Base-by-base conservation (phyloP, 1,140 invertebrate species). In the Pogonomyrmex barbatus region DNA sequence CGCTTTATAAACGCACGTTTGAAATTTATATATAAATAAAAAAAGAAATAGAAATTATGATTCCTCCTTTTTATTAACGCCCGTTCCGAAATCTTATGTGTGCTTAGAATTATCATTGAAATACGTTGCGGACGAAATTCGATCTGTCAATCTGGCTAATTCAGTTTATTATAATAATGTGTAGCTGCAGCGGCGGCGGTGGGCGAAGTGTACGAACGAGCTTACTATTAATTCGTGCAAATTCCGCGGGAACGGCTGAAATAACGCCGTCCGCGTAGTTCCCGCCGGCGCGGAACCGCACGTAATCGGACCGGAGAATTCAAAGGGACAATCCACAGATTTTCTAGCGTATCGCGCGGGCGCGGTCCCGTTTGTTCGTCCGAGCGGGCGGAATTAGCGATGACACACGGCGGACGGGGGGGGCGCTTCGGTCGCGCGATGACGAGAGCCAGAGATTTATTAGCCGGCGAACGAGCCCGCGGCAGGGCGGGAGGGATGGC, bases 341-440 rank as follows among this genome's bases (percentile, higher is more conserved):
- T 78, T 85, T 65, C 58, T 47, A 60, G 79, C 65, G 30, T 81
- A 81, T 81, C 78, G 39, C 63, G 70, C 54, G 81, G 52, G 30
- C 60, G 45, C 73, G 77, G 70, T 73, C 17, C 52, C 76, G 84
- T 89, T 79, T 88, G 86, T 89, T 78, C 87, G 77, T 76, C 81
- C 83, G 76, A 81, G 87, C 78, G 65, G 24, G 30, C 71, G 82
- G 77, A 89, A 87, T 89, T 87, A 89, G 88, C 88, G 76, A 77
- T 87, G 88, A 87, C 88, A 86, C 83, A 85, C 85, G n/a, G 42
- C 39, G 50, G 62, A 87, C 79, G 83, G n/a, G n/a, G n/a, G n/a
- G n/a, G 56, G 77, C 71, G 85, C 77, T 89, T 78, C 68, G 78
- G 60, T 47, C 85, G 73, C 73, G 87, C 58, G 76, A 70, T 39